These are phyloP conservation scores for Gortyna flavago DNA, from an alignment of 2,888 invertebrate species.

Conservation along the genomic window DNA sequence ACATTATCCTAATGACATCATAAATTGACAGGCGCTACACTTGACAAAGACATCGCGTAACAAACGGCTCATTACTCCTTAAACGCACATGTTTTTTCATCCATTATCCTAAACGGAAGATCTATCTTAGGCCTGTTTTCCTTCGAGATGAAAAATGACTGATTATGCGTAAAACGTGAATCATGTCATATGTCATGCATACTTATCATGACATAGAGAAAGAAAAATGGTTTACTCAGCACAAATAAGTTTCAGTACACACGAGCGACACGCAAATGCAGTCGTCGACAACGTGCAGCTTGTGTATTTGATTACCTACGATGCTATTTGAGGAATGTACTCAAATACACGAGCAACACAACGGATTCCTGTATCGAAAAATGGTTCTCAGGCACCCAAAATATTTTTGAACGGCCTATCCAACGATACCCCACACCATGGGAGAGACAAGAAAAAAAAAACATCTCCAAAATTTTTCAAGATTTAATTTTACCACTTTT, in stretches of 20 bases:
- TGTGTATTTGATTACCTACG: too few species aligned
- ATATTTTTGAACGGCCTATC: too few species aligned
- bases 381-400: too few species aligned
- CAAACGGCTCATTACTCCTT: background rate
- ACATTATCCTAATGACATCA: slow-evolving; percentile 15
- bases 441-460: too few species aligned
- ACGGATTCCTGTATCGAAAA: background rate
- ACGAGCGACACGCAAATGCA: background rate
- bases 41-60: slow-evolving; percentile 18
- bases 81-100: slow-evolving; percentile 3
- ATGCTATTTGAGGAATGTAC: too few species aligned
- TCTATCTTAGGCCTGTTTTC: slow-evolving; percentile 20
- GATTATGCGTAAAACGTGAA: background rate
- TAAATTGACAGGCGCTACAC: slow-evolving; percentile 2
- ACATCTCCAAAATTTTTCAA: too few species aligned
- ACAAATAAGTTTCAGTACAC: background rate
- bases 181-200: background rate
- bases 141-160: background rate
- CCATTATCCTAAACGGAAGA: slow-evolving; percentile 17
- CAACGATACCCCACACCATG: too few species aligned
- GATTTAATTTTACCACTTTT: too few species aligned
- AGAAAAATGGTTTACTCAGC: background rate
- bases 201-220: background rate
- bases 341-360: background rate
- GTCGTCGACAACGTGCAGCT: too few species aligned